Percentiles rank a stretch among this genome's conserved stretches.
phyloP scores from a whole-genome alignment of 2,113 vertebrate species.

The Pachypanchax playfairii region DNA sequence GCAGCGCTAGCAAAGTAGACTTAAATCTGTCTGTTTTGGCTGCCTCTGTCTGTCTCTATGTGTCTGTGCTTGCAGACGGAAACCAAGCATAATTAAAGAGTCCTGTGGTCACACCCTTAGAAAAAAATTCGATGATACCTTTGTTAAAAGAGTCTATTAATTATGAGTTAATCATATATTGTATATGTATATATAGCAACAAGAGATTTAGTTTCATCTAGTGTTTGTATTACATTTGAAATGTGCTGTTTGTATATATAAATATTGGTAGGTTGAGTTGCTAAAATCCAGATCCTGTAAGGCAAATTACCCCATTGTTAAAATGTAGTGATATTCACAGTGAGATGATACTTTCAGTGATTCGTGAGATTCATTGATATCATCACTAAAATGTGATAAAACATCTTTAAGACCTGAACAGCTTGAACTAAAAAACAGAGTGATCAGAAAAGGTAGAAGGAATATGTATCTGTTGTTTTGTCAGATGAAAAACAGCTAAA shows the following conservation, averaged over 20 bases:
- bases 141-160: slow-evolving; percentile 19
- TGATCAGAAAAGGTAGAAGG: background rate
- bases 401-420: slow-evolving; percentile 9
- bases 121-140: slow-evolving; percentile 4
- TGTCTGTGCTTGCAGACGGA: slow-evolving; percentile 51
- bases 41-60: background rate
- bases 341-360: slow-evolving; percentile 12
- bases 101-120: slow-evolving; percentile 47
- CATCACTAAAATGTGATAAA: slow-evolving; percentile 11
- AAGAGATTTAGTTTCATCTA: slow-evolving; percentile 24
- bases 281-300: slow-evolving; percentile 2
- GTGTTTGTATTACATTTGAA: slow-evolving; percentile 46
- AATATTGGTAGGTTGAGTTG: slow-evolving; percentile 1
- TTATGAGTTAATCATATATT: slow-evolving; percentile 16
- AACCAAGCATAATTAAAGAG: slow-evolving; percentile 52
- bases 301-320: slow-evolving; percentile 5
- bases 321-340: slow-evolving; percentile 13
- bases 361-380: background rate
- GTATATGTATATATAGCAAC: slow-evolving; percentile 18
- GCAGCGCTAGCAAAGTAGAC: no score
- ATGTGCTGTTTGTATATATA: slow-evolving; percentile 21
- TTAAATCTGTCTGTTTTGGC: slow-evolving; percentile 1
- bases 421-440: background rate
- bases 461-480: background rate
- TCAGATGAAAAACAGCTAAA: background rate